Evolutionary conservation across 2,888 invertebrate species (phyloP).

Genomic region (Amphipoea lucens): DNA sequence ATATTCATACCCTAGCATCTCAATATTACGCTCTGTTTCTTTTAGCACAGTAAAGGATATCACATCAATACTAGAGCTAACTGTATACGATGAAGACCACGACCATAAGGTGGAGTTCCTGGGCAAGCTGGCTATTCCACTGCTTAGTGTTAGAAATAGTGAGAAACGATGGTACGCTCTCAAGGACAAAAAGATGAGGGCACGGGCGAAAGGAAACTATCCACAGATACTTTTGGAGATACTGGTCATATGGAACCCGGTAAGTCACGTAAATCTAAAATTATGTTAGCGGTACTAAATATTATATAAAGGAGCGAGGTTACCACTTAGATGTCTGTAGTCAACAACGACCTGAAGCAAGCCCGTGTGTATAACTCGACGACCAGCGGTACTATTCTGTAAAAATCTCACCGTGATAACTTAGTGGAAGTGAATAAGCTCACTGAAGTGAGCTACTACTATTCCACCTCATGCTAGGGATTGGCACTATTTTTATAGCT

Average conservation of each 20-base stretch:
- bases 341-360: too few species aligned
- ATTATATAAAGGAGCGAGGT: too few species aligned
- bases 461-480: too few species aligned
- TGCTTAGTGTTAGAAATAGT: slow-evolving; percentile 96
- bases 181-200: slow-evolving; percentile 98
- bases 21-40: not conserved
- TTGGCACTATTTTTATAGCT: too few species aligned
- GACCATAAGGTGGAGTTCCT: slow-evolving; percentile 99
- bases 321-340: too few species aligned
- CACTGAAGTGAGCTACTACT: too few species aligned
- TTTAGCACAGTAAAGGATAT: slow-evolving; percentile 98
- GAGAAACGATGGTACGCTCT: slow-evolving; percentile 98
- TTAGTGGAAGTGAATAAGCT: too few species aligned
- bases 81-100: slow-evolving; percentile 99
- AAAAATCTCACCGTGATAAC: too few species aligned
- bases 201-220: slow-evolving; percentile 97
- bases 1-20: not conserved
- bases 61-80: slow-evolving; percentile 97
- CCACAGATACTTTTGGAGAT: slow-evolving; percentile 97
- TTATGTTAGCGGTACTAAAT: not conserved
- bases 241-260: slow-evolving; percentile 97
- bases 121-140: slow-evolving; percentile 97
- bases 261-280: slow-evolving; percentile 81
- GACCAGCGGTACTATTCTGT: too few species aligned
- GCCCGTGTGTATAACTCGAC: too few species aligned